A percentile compares a stretch with the other conserved stretches of the same genome.
phyloP scores from a whole-genome alignment of 2,888 invertebrate species.

The Xestia rhomboidea region DNA sequence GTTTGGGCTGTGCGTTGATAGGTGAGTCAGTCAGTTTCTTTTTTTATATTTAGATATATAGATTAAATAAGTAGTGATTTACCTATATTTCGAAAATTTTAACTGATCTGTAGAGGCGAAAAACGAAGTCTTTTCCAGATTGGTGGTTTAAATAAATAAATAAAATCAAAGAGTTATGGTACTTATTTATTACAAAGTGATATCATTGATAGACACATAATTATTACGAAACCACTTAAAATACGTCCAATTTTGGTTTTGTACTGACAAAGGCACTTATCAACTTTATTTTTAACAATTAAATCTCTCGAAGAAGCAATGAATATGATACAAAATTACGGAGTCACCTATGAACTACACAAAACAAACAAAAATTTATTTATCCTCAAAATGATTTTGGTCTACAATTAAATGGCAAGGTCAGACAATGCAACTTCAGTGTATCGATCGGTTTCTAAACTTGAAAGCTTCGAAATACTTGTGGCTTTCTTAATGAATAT shows the following conservation, averaged over 20 bases:
- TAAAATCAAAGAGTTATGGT: background rate
- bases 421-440: background rate
- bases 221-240: slow-evolving; percentile 36
- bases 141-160: slow-evolving; percentile 14
- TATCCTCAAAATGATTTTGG: background rate
- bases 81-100: background rate
- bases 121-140: background rate
- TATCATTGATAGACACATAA: slow-evolving; percentile 19
- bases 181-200: slow-evolving; percentile 48
- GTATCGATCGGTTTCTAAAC: slow-evolving; percentile 2
- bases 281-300: background rate
- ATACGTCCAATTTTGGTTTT: slow-evolving; percentile 24
- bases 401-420: background rate
- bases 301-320: background rate
- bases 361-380: background rate
- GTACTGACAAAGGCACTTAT: slow-evolving; percentile 52
- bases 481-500: background rate
- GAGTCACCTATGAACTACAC: background rate
- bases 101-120: background rate
- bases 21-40: too few species aligned
- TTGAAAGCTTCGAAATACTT: slow-evolving; percentile 4
- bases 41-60: too few species aligned
- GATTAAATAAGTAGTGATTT: too few species aligned
- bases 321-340: background rate
- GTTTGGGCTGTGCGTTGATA: too few species aligned